A percentile compares a stretch with the other conserved stretches of the same genome.
Conservation (phyloP, 1,140 invertebrate genomes). For the Drosophila chauvacae region DNA sequence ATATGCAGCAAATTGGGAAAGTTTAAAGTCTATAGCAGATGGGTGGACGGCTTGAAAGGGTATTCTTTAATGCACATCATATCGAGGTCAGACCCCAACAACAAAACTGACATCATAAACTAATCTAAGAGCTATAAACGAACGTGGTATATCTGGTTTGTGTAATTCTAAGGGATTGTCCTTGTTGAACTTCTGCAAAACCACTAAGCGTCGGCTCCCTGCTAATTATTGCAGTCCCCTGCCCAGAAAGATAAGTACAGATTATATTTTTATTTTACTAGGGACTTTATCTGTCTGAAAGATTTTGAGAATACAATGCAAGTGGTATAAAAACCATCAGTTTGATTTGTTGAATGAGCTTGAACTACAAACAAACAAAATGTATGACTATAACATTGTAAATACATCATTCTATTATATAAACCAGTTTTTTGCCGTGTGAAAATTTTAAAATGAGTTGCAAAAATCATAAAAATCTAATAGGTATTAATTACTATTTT, state of each 20-base stretch:
- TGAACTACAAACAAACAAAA: conserved; percentile 1
- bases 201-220: no score
- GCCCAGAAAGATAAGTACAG: neutral
- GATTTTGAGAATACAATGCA: neutral
- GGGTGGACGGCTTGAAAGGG: neutral
- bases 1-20: neutral
- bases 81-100: neutral
- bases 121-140: neutral
- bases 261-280: no score
- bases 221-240: neutral
- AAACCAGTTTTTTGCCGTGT: no score
- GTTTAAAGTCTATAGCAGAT: neutral
- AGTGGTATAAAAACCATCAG: neutral
- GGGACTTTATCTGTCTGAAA: neutral
- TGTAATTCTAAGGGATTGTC: neutral
- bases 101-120: neutral
- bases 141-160: neutral
- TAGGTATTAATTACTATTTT: neutral
- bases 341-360: conserved; percentile 2
- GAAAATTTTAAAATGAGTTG: no score
- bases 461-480: neutral
- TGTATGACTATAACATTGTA: neutral
- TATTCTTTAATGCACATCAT: neutral
- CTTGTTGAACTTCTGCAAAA: neutral
- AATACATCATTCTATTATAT: neutral